Conservation (phyloP, 2,888 invertebrate species). For the Pollenia labialis region DNA sequence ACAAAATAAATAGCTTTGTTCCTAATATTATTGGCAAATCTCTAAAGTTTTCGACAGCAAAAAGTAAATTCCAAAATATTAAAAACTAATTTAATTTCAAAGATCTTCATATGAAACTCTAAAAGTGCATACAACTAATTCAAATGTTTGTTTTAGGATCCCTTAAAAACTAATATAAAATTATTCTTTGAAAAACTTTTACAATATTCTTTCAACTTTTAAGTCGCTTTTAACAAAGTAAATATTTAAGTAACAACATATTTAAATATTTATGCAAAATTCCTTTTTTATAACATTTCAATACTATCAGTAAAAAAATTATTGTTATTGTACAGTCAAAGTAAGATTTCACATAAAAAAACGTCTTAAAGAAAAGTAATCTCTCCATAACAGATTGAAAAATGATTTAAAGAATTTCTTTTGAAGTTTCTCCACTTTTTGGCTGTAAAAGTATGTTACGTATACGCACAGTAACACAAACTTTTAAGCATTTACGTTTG, state of each 20-base stretch:
- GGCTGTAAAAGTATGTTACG: constrained; percentile 8
- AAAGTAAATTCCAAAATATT: too few species aligned
- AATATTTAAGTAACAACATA: neutral
- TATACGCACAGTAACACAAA: constrained; percentile 43
- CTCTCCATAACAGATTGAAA: constrained; percentile 40
- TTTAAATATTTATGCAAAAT: constrained; percentile 13
- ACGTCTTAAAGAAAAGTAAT: neutral
- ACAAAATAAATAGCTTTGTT: too few species aligned
- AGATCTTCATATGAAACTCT: too few species aligned
- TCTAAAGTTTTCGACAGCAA: too few species aligned
- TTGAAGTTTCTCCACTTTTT: constrained; percentile 31
- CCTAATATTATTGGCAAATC: too few species aligned
- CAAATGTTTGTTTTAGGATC: too few species aligned
- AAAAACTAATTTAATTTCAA: too few species aligned
- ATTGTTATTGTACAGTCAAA: constrained; percentile 9
- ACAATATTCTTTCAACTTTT: too few species aligned
- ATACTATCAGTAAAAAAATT: neutral
- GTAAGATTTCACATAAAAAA: constrained; percentile 1
- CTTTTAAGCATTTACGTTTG: neutral
- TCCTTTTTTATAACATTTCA: constrained; percentile 3
- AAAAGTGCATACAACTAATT: too few species aligned
- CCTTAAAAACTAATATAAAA: too few species aligned
- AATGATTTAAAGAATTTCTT: constrained; percentile 43
- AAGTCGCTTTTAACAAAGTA: neutral
- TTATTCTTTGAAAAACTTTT: too few species aligned